Evolutionary conservation across 2,113 vertebrate species (phyloP), one percentile per base, ranked within the genome.

Genomic region (Cervus canadensis): DNA sequence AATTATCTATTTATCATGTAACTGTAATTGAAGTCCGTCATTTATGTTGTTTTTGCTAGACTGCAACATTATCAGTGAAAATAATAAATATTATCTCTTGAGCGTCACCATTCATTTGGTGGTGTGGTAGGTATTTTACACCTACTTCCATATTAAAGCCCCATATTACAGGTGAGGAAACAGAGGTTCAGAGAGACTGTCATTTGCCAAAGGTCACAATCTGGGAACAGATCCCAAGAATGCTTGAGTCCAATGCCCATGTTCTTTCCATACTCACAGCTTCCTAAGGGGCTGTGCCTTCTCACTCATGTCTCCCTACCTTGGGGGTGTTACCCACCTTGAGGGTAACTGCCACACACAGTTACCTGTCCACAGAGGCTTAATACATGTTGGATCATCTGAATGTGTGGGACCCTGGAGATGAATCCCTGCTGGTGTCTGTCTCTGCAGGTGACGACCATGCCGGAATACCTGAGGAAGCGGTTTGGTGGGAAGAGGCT

Each of bases 391-490:
- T 3, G 48, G 50, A 2, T 2, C 6, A 40, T 25, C 81, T 7
- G 54, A 3, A 40, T 1, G 17, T 8, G 6, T 28, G 2, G 23
- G 19, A 57, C 17, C 43, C 17, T 56, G 67, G 54, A 7, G 4
- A 26, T 23, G 33, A 71, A 36, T 33, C n/a, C 50, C 45, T 81
- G n/a, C 10, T 1, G 7, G 0, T 10, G 8, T 85, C 13, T 89
- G 17, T 86, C 59, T 84, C 54, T 89, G 10, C 95, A 99, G 99
- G 99, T 99, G 90, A 98, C 99, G 96, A 99, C 99, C 82, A 99
- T 99, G 99, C 99, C 99, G 0, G 99, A 99, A 97, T 99, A 99
- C 64, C 98, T 99, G 97, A 99, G 93, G 99, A 99, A 99, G 94
- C 98, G 99, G 54, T 99, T 99, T 57, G 99, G 99, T 28, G 99